Evolutionary conservation across 2,113 vertebrate genomes (phyloP).

Genomic region (Esox niger): DNA sequence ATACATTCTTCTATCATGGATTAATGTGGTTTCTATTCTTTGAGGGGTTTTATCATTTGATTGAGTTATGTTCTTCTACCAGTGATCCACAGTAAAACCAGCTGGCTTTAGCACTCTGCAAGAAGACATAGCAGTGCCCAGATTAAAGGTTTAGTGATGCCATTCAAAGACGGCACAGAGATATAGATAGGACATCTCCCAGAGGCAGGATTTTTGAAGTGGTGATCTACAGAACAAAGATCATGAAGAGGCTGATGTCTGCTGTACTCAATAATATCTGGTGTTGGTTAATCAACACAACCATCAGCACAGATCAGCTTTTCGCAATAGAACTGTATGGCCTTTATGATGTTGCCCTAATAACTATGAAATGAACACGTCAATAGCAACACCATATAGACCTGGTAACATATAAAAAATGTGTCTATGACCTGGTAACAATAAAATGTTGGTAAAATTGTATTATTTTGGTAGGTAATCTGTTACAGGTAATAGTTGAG

Average conservation of each 20-base stretch:
- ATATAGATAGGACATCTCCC: constrained; percentile 37
- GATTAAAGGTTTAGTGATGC: constrained; percentile 64
- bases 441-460: too few species aligned
- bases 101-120: constrained; percentile 38
- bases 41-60: constrained; percentile 41
- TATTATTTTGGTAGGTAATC: too few species aligned
- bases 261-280: not conserved
- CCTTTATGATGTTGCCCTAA: not conserved
- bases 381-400: not conserved
- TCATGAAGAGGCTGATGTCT: not conserved
- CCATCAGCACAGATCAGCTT: not conserved
- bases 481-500: too few species aligned
- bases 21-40: constrained; percentile 47
- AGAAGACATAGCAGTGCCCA: constrained; percentile 59
- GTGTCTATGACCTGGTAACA: too few species aligned
- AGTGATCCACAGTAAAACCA: not conserved
- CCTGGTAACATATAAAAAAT: too few species aligned
- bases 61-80: constrained; percentile 38
- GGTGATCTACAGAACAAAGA: constrained; percentile 11
- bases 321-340: not conserved
- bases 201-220: constrained; percentile 40
- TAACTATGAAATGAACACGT: too few species aligned
- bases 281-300: not conserved
- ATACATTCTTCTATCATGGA: constrained; percentile 40
- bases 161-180: constrained; percentile 52